Evolutionary conservation across 2,888 invertebrate genomes (phyloP), one percentile per base, ranked within the genome.

Genomic region (Congeria kusceri): DNA sequence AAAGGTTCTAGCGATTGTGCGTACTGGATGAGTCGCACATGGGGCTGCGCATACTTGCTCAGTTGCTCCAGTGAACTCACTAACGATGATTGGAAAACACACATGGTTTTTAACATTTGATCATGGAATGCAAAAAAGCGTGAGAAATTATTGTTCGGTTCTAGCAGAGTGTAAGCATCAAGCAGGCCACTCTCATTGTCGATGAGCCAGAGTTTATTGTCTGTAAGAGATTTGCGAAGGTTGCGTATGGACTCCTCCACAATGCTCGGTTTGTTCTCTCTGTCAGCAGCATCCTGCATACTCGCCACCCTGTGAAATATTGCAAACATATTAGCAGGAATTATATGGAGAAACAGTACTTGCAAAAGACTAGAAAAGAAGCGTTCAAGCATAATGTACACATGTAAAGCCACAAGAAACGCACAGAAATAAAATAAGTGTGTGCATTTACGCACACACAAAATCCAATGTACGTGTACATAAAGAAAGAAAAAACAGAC

Each of bases 131-230:
- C 72, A 1, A 87, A 67, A 78, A 93, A 93, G 27, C 89, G 77
- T 18, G 77, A 64, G 9, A 82, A 85, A 53, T 61, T 53, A 15
- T 77, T 61, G 53, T 71, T 78, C 20, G 72, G 72, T 23, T 75
- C 78, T 39, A 94, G 79, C 1, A 93, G 83, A 18, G 91, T 90
- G 72, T 94, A 94, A 9, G 92, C 92, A 80, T 93, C 93, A 25
- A 94, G 69, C 3, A 94, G 85, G 1, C 93, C 94, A 66, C 93
- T 92, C 75, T 94, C 94, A 74, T 94, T 94, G 89, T 94, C 94
- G 15, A 94, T 92, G 5, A 94, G 86, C 93, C 93, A 93, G 18
- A 94, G 85, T 69, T 91, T 92, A 9, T 87, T 88, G 0, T 88
- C 89, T 44, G 80, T 70, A 23, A 87, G 83, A 5, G 91, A 91